phyloP scores from a whole-genome alignment of 2,113 vertebrate genomes.

The Dolichotis patagonum region DNA sequence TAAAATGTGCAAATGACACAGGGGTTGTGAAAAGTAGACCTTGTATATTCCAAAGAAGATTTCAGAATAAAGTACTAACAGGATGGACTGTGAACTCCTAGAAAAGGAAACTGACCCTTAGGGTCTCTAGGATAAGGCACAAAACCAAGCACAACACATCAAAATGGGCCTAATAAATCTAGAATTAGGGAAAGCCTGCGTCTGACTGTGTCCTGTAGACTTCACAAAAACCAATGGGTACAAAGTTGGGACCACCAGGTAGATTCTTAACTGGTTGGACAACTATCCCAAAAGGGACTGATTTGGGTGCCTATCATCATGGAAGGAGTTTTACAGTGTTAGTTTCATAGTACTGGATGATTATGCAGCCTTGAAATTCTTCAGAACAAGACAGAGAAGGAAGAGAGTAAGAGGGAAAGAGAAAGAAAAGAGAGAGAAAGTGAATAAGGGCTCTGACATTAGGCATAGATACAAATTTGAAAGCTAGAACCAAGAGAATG shows the following conservation, averaged over 20 bases:
- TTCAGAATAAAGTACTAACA: background rate
- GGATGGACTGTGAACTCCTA: background rate
- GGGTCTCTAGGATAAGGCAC: background rate
- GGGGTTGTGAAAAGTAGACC: background rate
- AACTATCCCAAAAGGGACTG: background rate
- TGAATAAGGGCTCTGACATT: background rate
- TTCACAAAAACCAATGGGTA: background rate
- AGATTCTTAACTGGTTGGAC: background rate
- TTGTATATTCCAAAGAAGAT: conserved; percentile 17
- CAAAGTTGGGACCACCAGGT: background rate
- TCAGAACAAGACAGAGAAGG: background rate
- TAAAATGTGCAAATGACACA: background rate
- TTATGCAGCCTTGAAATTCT: background rate
- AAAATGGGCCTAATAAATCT: background rate
- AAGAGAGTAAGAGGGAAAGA: background rate
- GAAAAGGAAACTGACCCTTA: background rate
- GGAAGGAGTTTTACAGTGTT: background rate
- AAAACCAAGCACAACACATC: background rate
- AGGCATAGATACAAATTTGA: background rate
- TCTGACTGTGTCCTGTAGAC: background rate
- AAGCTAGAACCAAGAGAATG: background rate
- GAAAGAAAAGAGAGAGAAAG: background rate
- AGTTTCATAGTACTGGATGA: background rate
- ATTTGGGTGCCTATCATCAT: background rate
- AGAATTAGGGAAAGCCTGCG: background rate